Evolutionary conservation across 1,140 invertebrate species (phyloP).

Genomic region (Meteorus sp.): DNA sequence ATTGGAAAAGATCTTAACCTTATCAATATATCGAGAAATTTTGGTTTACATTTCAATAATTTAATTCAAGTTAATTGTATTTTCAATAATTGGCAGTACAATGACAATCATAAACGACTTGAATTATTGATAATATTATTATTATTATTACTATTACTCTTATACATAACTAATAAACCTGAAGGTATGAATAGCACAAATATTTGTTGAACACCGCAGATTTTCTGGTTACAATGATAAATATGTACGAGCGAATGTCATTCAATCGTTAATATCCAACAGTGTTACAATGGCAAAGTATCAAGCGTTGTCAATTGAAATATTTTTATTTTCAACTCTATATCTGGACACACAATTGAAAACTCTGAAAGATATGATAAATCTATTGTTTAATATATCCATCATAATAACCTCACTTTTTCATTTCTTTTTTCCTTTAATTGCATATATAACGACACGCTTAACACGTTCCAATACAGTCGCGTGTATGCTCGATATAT

Average conservation of each 20-base stretch:
- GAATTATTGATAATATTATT: slow-evolving; percentile 23
- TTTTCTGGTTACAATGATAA: not conserved
- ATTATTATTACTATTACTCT: slow-evolving; percentile 12
- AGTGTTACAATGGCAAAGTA: not conserved
- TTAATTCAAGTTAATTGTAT: slow-evolving; percentile 54
- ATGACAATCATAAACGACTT: slow-evolving; percentile 43
- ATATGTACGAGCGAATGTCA: not conserved
- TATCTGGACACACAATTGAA: no score
- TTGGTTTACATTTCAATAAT: slow-evolving; percentile 57
- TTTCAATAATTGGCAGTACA: slow-evolving; percentile 39
- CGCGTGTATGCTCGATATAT: slow-evolving; percentile 6
- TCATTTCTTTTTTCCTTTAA: not conserved
- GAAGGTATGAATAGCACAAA: slow-evolving; percentile 57
- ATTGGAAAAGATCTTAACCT: slow-evolving; percentile 55
- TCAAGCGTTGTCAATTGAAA: not conserved
- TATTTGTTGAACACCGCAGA: slow-evolving; percentile 37
- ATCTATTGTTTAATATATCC: not conserved
- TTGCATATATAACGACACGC: not conserved
- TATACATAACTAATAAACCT: slow-evolving; percentile 38
- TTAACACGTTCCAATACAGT: not conserved
- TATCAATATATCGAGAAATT: slow-evolving; percentile 59
- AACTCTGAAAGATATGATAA: not conserved
- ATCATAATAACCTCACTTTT: no score
- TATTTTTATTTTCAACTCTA: not conserved
- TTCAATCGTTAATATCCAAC: slow-evolving; percentile 6